Conservation (phyloP, 2,888 invertebrate species). For the Dynastes grantii region DNA sequence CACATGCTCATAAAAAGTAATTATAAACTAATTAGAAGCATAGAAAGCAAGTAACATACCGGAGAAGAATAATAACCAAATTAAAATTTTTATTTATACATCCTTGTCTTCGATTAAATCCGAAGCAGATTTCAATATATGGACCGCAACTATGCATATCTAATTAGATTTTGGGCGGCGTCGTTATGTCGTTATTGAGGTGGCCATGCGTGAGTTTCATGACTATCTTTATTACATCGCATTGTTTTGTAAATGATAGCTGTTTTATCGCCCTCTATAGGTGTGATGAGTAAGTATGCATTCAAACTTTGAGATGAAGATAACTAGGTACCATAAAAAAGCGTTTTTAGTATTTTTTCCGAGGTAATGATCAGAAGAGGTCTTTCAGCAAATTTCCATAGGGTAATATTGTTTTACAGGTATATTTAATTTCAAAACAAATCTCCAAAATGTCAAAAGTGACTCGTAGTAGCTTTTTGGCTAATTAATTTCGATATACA, state of each 20-base stretch:
- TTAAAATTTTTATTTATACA: constrained; percentile 46
- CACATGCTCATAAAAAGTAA: constrained; percentile 44
- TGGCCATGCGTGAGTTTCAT: too few species aligned
- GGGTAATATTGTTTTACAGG: too few species aligned
- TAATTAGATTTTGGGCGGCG: constrained; percentile 10
- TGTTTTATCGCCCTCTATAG: constrained; percentile 15
- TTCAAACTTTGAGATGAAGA: constrained; percentile 38
- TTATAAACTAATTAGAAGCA: constrained; percentile 51
- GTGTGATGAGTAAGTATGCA: background rate
- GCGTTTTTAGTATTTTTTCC: too few species aligned
- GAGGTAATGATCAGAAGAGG: too few species aligned
- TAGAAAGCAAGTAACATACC: constrained; percentile 33
- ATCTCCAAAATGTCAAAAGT: too few species aligned
- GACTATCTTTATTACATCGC: constrained; percentile 34
- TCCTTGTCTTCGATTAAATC: constrained; percentile 33
- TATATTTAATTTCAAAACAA: too few species aligned
- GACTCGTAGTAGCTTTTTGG: too few species aligned
- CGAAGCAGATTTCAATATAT: background rate
- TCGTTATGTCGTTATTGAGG: background rate
- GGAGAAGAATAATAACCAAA: constrained; percentile 38
- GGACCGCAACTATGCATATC: background rate
- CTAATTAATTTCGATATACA: background rate
- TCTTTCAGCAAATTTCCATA: too few species aligned
- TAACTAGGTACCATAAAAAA: constrained; percentile 10
- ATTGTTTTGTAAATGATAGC: constrained; percentile 33